These are phyloP conservation scores for Rhingia campestris DNA, from an alignment of 2,888 invertebrate genomes.

Conservation along the genomic window DNA sequence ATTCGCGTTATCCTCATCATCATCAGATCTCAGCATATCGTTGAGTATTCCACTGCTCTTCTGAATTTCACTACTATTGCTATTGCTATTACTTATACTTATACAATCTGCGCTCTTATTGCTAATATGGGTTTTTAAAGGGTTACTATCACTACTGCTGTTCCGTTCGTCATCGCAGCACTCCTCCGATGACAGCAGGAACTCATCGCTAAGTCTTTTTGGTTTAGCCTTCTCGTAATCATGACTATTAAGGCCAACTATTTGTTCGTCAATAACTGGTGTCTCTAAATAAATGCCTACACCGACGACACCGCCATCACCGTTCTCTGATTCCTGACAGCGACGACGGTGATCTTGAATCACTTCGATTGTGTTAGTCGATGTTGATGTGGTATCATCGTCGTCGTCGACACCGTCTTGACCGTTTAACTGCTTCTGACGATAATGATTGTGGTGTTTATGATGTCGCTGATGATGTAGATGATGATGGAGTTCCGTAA, in stretches of 20 bases:
- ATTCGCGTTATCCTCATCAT: neutral
- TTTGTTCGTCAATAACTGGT: conserved; percentile 81
- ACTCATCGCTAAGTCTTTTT: conserved; percentile 82
- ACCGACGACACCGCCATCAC: conserved; percentile 75
- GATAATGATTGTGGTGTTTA: conserved; percentile 10
- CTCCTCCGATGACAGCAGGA: conserved; percentile 78
- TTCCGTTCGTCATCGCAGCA: conserved; percentile 78
- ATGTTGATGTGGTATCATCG: conserved; percentile 59
- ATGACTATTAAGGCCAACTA: conserved; percentile 70
- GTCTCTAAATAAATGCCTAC: conserved; percentile 81
- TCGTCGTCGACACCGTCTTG: conserved; percentile 27
- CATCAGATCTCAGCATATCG: conserved; percentile 43
- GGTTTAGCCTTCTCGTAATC: conserved; percentile 78
- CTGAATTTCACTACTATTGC: conserved; percentile 58
- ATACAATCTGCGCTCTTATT: conserved; percentile 50
- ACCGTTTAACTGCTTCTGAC: conserved; percentile 30
- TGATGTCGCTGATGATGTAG: conserved; percentile 25
- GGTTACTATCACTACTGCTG: conserved; percentile 77
- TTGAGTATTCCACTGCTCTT: conserved; percentile 60
- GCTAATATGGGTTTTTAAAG: conserved; percentile 64
- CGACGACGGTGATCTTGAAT: conserved; percentile 52
- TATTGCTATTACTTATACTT: conserved; percentile 49
- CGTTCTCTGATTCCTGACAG: conserved; percentile 34
- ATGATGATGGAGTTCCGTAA: conserved; percentile 41
- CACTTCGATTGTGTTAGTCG: conserved; percentile 55